Conservation (phyloP, 2,888 invertebrate species). For the Dasysyrphus albostriatus region DNA sequence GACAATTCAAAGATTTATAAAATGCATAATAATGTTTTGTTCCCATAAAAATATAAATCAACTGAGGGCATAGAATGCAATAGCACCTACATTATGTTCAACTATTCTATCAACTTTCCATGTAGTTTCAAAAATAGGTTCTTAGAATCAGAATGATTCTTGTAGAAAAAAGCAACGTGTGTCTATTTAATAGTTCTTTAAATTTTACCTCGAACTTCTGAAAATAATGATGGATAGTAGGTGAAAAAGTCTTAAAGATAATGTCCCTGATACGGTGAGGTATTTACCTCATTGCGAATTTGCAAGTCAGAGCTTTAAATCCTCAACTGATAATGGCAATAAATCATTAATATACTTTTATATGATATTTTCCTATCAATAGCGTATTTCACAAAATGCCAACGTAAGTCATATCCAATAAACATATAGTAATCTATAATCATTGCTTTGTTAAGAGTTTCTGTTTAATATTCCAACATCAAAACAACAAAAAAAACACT, state of each 20-base stretch:
- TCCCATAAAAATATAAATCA: too few relatives aligned
- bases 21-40: too few relatives aligned
- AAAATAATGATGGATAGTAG: not conserved
- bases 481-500: not conserved
- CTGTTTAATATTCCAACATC: not conserved
- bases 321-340: constrained; percentile 20
- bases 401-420: not conserved
- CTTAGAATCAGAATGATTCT: too few relatives aligned
- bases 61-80: too few relatives aligned
- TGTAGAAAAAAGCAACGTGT: too few relatives aligned
- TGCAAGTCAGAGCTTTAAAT: constrained; percentile 27
- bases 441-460: not conserved
- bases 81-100: too few relatives aligned
- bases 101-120: too few relatives aligned
- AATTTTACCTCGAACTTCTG: not conserved
- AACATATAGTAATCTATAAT: not conserved
- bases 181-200: not conserved
- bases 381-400: not conserved
- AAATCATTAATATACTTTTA: constrained; percentile 6
- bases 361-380: not conserved
- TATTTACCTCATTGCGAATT: not conserved
- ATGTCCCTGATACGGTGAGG: not conserved
- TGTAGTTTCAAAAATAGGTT: too few relatives aligned
- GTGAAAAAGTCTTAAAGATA: not conserved
- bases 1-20: too few relatives aligned